These are phyloP conservation scores for Anhinga rufa DNA, from an alignment of 2,113 vertebrate species.

Conservation along the genomic window DNA sequence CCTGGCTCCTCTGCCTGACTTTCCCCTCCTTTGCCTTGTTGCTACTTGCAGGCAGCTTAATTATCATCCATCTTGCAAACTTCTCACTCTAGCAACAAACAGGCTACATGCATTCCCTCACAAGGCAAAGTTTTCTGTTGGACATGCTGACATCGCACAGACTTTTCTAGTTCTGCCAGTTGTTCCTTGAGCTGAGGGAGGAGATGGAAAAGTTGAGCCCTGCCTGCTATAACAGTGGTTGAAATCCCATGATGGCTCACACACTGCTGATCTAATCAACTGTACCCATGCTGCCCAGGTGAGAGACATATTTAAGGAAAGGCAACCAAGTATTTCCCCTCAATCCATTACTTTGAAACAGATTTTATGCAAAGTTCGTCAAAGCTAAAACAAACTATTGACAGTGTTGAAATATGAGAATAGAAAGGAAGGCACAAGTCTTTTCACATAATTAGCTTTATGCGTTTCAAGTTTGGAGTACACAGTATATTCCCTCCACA, in stretches of 20 bases:
- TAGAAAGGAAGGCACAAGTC: background rate
- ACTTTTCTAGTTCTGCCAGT: background rate
- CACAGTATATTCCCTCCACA: background rate
- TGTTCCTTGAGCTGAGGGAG: background rate
- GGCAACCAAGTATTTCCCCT: background rate
- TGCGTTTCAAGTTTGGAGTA: background rate
- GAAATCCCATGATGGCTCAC: background rate
- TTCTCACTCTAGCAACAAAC: background rate
- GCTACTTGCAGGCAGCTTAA: background rate
- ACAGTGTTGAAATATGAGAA: background rate
- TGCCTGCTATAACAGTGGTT: background rate
- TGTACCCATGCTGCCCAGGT: background rate
- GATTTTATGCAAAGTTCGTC: background rate
- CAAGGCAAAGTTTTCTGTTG: background rate
- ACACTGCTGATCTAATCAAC: accelerated
- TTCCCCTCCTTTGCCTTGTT: background rate
- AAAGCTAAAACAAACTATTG: background rate
- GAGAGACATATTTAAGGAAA: background rate
- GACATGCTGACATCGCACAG: background rate
- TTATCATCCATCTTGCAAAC: background rate
- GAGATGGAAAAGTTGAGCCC: background rate
- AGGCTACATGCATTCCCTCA: background rate
- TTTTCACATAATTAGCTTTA: background rate
- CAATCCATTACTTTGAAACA: background rate
- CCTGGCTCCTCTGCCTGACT: too few species aligned